Evolutionary conservation across 30 jellyfish, hydroid and myxozoan species (phyloP).

Genomic region (Chrysaora quinquecirrha): DNA sequence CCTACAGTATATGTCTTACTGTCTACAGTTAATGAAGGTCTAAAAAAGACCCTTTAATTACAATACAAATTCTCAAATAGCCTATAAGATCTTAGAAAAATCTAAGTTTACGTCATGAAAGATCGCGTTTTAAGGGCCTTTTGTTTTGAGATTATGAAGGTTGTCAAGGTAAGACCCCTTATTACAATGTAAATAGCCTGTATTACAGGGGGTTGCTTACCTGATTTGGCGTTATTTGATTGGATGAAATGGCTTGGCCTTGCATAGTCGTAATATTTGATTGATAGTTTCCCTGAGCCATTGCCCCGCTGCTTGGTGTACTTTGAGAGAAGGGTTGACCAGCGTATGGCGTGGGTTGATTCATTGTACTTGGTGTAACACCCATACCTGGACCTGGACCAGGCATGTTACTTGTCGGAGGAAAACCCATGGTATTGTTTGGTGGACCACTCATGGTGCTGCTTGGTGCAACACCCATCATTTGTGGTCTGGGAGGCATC

Average conservation of each 20-base stretch:
- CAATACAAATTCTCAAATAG: too few species aligned
- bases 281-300: not conserved
- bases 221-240: not conserved
- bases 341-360: slow-evolving; percentile 7
- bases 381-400: slow-evolving; percentile 24
- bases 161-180: too few species aligned
- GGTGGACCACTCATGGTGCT: not conserved
- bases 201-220: slow-evolving; percentile 9
- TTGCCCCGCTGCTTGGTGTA: slow-evolving; percentile 17
- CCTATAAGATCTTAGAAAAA: too few species aligned
- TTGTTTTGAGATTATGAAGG: too few species aligned
- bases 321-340: slow-evolving; percentile 26
- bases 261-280: too few species aligned
- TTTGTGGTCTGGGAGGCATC: slow-evolving; percentile 30
- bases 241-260: not conserved
- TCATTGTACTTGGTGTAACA: slow-evolving; percentile 26
- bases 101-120: too few species aligned
- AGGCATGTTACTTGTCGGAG: slow-evolving; percentile 14
- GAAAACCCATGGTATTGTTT: slow-evolving; percentile 37
- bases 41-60: too few species aligned
- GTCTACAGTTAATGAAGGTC: too few species aligned
- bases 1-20: too few species aligned
- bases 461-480: slow-evolving; percentile 50
- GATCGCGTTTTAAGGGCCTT: too few species aligned
- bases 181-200: too few species aligned